These are phyloP conservation scores for Platycnemis pennipes DNA, from an alignment of 2,888 invertebrate species.

Conservation along the genomic window DNA sequence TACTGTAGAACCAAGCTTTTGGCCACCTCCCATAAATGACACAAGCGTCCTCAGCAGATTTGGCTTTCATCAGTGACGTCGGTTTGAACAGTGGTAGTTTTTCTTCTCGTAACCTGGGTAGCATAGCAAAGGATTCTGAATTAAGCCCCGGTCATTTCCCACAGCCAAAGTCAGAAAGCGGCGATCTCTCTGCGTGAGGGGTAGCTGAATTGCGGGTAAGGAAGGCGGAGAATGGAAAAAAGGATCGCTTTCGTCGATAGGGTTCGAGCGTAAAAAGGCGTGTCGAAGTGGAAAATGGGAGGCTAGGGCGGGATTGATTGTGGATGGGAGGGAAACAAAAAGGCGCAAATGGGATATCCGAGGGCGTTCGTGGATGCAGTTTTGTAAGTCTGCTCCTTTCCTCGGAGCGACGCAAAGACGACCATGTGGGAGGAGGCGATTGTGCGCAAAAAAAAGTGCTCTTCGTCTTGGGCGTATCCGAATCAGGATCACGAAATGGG, in stretches of 20 bases:
- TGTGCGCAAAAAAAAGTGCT: not conserved
- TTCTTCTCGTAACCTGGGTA: too few species aligned
- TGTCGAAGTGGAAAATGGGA: conserved; percentile 28
- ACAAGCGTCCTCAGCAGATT: too few species aligned
- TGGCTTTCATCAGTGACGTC: too few species aligned
- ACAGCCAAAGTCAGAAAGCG: not conserved
- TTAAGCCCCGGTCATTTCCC: not conserved
- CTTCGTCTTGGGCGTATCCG: not conserved
- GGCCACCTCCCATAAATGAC: too few species aligned
- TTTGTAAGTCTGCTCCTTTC: not conserved
- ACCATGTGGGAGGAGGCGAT: not conserved
- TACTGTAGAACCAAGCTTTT: too few species aligned
- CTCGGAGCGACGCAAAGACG: not conserved
- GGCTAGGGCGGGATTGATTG: not conserved
- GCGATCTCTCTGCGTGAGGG: not conserved
- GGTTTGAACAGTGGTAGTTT: too few species aligned
- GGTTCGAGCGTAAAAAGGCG: not conserved
- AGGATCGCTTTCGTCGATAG: too few species aligned
- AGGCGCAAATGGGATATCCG: not conserved
- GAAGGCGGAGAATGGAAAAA: not conserved
- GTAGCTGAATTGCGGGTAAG: not conserved
- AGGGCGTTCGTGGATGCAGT: conserved; percentile 16
- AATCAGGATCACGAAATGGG: not conserved
- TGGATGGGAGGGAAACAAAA: not conserved
- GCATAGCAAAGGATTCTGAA: too few species aligned